phyloP scores from a whole-genome alignment of 2,113 vertebrate genomes.

The Mirza zaza region DNA sequence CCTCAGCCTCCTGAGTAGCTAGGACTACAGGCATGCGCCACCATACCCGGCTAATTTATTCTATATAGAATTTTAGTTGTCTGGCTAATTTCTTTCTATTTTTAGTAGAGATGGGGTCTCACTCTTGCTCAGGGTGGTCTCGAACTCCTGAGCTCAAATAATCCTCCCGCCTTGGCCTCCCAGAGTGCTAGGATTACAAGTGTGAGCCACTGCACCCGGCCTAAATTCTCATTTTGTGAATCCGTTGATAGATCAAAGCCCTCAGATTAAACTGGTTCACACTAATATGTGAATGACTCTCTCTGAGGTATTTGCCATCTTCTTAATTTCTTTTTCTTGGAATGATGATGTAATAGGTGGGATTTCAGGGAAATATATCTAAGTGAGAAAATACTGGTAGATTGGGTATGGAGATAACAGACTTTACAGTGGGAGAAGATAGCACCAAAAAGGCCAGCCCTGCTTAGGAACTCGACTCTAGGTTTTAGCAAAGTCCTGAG shows the following conservation, averaged over 20 bases:
- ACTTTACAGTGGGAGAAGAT: not conserved
- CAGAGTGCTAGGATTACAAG: no score
- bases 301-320: not conserved
- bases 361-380: not conserved
- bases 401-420: not conserved
- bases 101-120: no score
- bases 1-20: no score
- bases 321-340: not conserved
- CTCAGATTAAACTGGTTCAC: not conserved
- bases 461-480: not conserved
- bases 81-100: no score
- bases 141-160: no score
- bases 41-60: no score
- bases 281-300: not conserved
- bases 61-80: no score
- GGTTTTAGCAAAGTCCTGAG: not conserved
- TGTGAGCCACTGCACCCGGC: no score
- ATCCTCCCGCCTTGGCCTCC: no score
- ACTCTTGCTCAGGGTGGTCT: no score
- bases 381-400: not conserved
- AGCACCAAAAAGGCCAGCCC: no score
- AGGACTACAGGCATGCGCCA: no score
- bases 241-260: not conserved
- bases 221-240: constrained; percentile 16
- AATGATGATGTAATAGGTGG: not conserved